Evolutionary conservation across 2,113 vertebrate species (phyloP).

Genomic region (Piprites chloris): DNA sequence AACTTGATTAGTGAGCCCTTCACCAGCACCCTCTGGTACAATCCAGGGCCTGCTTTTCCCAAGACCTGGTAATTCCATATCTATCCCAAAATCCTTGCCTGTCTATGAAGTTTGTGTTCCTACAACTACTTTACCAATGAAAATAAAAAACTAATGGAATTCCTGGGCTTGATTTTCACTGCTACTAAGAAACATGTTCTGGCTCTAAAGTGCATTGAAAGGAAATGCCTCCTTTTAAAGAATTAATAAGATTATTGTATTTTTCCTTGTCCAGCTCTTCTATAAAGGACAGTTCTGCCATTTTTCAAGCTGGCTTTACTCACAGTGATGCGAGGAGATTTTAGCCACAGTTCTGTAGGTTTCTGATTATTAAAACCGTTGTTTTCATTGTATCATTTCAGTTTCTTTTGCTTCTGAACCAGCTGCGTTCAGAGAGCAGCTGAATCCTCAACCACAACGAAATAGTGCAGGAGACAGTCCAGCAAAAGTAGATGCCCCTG

Average conservation of each 20-base stretch:
- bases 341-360: background rate
- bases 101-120: background rate
- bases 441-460: background rate
- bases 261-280: background rate
- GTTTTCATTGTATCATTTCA: background rate
- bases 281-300: background rate
- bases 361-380: background rate
- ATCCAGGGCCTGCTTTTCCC: background rate
- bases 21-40: background rate
- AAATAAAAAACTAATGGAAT: background rate
- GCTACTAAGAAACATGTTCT: background rate
- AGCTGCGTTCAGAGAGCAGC: background rate
- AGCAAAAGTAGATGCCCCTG: background rate
- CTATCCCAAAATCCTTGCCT: background rate
- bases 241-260: background rate
- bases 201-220: conserved; percentile 4
- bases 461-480: background rate
- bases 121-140: background rate
- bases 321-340: background rate
- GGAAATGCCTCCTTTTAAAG: background rate
- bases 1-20: background rate
- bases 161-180: background rate
- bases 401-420: background rate
- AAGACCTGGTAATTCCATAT: accelerated
- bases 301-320: background rate